phyloP scores from a whole-genome alignment of 2,113 vertebrate species.

The Petaurus breviceps region DNA sequence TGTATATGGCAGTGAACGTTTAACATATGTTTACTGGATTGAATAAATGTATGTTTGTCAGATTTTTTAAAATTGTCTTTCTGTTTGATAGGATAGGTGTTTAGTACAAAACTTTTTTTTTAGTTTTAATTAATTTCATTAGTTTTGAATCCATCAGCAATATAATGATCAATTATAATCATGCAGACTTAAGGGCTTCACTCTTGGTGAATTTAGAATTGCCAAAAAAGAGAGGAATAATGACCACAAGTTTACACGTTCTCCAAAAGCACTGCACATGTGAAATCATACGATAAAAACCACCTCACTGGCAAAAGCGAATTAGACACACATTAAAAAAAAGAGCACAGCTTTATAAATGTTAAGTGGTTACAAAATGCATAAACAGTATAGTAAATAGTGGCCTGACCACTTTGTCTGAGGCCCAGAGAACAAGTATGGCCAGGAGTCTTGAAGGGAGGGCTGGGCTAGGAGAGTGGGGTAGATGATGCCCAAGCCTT shows the following conservation, averaged over 20 bases:
- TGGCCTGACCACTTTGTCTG: background rate
- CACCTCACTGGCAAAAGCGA: background rate
- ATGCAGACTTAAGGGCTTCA: background rate
- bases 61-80: background rate
- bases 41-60: background rate
- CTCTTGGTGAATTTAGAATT: background rate
- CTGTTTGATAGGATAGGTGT: background rate
- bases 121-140: background rate
- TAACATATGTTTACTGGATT: background rate
- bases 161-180: background rate
- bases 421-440: background rate
- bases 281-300: background rate
- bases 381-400: background rate
- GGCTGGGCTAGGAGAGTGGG: background rate
- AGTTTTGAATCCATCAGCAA: background rate
- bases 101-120: background rate
- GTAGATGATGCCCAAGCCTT: background rate
- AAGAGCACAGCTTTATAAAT: background rate
- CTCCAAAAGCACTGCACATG: background rate
- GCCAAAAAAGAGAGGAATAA: background rate
- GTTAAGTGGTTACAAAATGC: background rate
- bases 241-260: background rate
- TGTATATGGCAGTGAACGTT: background rate
- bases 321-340: background rate
- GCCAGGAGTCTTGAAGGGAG: fast-evolving